Evolutionary conservation across 2,888 invertebrate species (phyloP).

Genomic region (Tenthredo amoena): DNA sequence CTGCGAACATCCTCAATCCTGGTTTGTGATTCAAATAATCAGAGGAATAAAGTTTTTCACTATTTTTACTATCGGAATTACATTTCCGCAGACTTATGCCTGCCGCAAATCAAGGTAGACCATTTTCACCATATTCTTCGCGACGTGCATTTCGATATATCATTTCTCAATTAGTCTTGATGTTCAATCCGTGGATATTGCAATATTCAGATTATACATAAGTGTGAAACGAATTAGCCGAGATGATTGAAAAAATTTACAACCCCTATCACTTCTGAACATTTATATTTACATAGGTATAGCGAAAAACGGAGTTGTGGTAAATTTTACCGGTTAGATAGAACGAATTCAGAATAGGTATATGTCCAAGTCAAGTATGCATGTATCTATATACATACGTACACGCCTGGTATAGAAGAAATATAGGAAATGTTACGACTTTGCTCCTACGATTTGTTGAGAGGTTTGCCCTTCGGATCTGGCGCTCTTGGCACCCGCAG

Average conservation of each 20-base stretch:
- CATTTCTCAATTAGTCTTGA: neutral
- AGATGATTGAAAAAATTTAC: neutral
- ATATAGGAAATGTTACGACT: conserved; percentile 22
- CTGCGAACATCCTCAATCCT: neutral
- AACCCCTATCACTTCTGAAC: neutral
- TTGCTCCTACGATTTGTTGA: conserved; percentile 42
- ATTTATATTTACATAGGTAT: neutral
- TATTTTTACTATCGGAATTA: neutral
- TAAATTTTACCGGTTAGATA: neutral
- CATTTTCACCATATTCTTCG: neutral
- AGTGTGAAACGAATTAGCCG: neutral
- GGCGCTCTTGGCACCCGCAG: conserved; percentile 2
- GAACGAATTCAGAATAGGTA: neutral
- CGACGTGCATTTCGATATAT: neutral
- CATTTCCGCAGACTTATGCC: neutral
- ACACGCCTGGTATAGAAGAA: conserved; percentile 1
- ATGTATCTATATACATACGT: neutral
- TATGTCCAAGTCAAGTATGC: neutral
- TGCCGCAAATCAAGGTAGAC: neutral
- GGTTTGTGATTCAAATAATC: neutral
- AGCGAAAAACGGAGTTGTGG: neutral
- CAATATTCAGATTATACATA: neutral
- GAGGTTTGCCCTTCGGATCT: conserved; percentile 33
- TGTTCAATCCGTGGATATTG: neutral
- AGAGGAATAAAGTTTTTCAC: neutral